Evolutionary conservation across 2,888 invertebrate genomes (phyloP).

Genomic region (Acleris laterana): DNA sequence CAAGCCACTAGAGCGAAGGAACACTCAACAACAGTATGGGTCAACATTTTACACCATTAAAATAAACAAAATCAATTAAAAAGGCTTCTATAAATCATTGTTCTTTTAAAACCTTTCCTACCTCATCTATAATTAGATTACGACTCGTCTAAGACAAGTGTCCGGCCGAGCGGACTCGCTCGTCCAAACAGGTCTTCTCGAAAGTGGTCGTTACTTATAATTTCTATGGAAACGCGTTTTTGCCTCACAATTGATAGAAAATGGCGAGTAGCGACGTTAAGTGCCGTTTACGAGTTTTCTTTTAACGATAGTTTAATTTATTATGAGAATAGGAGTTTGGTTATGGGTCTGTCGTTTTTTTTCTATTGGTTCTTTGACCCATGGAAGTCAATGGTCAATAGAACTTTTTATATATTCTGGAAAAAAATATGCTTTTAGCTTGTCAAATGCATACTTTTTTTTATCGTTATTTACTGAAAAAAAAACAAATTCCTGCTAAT

Average conservation of each 20-base stretch:
- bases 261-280: conserved; percentile 44
- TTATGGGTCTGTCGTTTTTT: neutral
- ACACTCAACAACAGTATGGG: too few relatives aligned
- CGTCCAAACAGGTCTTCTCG: conserved; percentile 52
- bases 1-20: too few relatives aligned
- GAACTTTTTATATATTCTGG: too few relatives aligned
- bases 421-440: too few relatives aligned
- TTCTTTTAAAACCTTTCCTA: neutral
- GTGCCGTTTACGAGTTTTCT: conserved; percentile 3
- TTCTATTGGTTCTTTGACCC: too few relatives aligned
- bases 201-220: conserved; percentile 60
- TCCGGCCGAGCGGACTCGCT: conserved; percentile 25
- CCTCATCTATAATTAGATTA: conserved; percentile 16
- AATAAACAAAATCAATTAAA: too few relatives aligned
- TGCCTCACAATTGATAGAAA: conserved; percentile 59
- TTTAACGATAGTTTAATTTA: neutral
- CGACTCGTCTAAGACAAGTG: conserved; percentile 20
- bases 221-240: conserved; percentile 62
- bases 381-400: too few relatives aligned
- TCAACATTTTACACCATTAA: too few relatives aligned
- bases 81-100: neutral
- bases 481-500: too few relatives aligned
- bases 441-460: too few relatives aligned
- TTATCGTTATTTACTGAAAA: too few relatives aligned
- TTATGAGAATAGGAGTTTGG: neutral